Conservation (phyloP, 2,888 invertebrate genomes). For the Leptinotarsa rubiginosa region DNA sequence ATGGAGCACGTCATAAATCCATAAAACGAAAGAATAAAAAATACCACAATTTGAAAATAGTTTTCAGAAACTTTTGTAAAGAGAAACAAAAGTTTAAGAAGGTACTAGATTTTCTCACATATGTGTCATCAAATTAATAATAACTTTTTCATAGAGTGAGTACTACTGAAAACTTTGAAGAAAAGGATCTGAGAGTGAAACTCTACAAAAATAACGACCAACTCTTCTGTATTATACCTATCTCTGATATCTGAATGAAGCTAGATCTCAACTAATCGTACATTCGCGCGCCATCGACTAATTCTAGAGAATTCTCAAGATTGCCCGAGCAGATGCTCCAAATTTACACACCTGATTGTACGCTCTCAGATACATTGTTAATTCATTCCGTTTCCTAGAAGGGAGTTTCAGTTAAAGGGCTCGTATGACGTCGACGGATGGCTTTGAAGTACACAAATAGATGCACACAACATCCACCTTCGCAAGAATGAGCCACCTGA, state of each 20-base stretch:
- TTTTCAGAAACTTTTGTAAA: no score
- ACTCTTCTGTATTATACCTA: not conserved
- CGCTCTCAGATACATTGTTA: not conserved
- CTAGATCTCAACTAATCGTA: not conserved
- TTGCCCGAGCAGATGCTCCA: not conserved
- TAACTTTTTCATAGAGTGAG: no score
- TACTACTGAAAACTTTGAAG: no score
- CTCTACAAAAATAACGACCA: no score
- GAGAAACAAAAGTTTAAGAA: no score
- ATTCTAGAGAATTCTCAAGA: not conserved
- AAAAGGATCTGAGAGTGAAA: no score
- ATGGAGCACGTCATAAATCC: no score
- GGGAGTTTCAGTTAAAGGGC: constrained; percentile 14
- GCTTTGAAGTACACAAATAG: constrained; percentile 23
- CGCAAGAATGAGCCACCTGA: constrained; percentile 30
- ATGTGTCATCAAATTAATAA: no score
- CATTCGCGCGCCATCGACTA: not conserved
- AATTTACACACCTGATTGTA: not conserved
- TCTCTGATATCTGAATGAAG: not conserved
- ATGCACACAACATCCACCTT: constrained; percentile 14
- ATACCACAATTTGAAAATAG: no score
- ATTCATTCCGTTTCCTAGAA: constrained; percentile 20
- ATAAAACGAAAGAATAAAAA: no score
- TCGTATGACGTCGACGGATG: constrained; percentile 2
- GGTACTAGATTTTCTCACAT: no score